phyloP scores from a whole-genome alignment of 2,113 vertebrate genomes.

The Pipa parva region DNA sequence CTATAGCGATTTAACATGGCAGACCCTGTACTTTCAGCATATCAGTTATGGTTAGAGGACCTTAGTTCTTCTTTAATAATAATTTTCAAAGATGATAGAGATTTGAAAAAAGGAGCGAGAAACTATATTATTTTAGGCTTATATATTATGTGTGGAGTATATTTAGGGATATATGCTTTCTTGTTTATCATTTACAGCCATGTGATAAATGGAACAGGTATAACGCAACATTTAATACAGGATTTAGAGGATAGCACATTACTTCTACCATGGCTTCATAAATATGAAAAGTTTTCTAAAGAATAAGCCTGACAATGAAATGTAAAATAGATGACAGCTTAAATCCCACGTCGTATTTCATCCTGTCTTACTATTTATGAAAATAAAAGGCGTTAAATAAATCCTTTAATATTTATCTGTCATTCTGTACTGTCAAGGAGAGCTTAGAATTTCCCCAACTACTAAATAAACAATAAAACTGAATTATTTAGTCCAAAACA shows the following conservation, averaged over 20 bases:
- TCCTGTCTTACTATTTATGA: neutral
- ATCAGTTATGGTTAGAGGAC: too few species aligned
- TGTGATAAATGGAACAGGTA: neutral
- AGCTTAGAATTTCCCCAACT: neutral
- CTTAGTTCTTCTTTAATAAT: too few species aligned
- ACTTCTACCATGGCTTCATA: neutral
- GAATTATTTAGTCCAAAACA: too few species aligned
- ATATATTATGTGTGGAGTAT: too few species aligned
- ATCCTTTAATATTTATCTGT: neutral
- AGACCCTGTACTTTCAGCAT: too few species aligned
- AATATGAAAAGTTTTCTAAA: neutral
- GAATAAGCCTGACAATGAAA: neutral
- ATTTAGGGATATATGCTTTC: too few species aligned
- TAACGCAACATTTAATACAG: neutral
- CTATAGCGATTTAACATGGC: too few species aligned
- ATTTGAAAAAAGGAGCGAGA: too few species aligned
- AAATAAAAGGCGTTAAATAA: neutral
- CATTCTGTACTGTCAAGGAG: neutral
- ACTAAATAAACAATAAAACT: neutral
- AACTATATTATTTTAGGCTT: too few species aligned
- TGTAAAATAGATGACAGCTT: neutral
- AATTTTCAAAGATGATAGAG: too few species aligned
- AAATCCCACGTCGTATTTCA: constrained; percentile 2
- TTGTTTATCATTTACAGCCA: neutral
- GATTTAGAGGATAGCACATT: neutral